Evolutionary conservation across 1,140 invertebrate genomes (phyloP), one percentile per base, ranked within the genome.

Genomic region (Lepidostoma basale): DNA sequence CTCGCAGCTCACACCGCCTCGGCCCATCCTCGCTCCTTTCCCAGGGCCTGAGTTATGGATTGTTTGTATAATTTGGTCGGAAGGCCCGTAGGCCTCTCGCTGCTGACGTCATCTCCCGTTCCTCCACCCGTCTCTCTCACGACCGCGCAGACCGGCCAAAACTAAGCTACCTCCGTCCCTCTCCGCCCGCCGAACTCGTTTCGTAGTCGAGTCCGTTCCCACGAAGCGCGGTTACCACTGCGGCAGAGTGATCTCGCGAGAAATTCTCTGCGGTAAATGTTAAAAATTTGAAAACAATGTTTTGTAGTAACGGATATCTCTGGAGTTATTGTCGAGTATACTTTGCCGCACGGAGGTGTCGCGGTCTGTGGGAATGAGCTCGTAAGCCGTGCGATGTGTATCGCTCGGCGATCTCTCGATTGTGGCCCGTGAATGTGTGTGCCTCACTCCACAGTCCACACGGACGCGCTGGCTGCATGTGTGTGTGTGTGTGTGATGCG

Each of bases 51-150:
- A 14, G 22, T 25, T 49, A 49, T 49, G 49, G 26, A 54, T 54
- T 33, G 49, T 54, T 33, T 28, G 49, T 40, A 33, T 59, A 59
- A 59, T 59, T 59, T 56, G n/a, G 52, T 56, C 33, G 54, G 54
- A 10, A 18, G 33, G 49, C 49, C 26, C 49, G 52, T 56, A 56
- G 28, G 26, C 52, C 52, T 16, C 30, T 59, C 30, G 54, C 36
- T 40, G 16, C 54, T 59, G 54, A 59, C 54, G 54, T 59, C 54
- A 59, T 40, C 54, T n/a, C 33, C 33, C 54, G 22, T 40, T 59
- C 33, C 30, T 59, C 18, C 9, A 16, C 10, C 30, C 30, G 18
- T 59, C 54, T 14, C 54, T 16, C 36, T 59, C 54, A 33, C 36
- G 12, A 30, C 23, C 54, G 10, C 33, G 18, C 20, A 5, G 30